phyloP scores from a whole-genome alignment of 2,113 vertebrate genomes.

The Tupaia chinensis region DNA sequence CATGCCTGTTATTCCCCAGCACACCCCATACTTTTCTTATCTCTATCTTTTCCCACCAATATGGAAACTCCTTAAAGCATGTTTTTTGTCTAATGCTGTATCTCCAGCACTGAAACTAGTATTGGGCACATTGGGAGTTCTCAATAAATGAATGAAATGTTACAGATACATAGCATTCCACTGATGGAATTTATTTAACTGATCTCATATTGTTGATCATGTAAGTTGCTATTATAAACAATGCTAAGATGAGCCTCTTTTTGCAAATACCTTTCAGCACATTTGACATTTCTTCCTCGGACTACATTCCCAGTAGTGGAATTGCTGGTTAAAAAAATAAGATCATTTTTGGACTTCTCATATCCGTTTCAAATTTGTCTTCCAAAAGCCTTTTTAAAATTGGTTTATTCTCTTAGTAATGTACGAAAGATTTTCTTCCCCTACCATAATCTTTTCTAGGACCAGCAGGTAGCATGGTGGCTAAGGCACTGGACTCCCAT shows the following conservation, averaged over 20 bases:
- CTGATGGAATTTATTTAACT: not conserved
- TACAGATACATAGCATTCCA: not conserved
- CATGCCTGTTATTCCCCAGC: not conserved
- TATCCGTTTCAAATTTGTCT: not conserved
- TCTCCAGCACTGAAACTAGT: not conserved
- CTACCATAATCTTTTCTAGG: not conserved
- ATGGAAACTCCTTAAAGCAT: not conserved
- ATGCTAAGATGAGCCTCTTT: not conserved
- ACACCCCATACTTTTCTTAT: not conserved
- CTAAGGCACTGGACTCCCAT: no score
- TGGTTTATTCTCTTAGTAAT: not conserved
- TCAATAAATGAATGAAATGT: not conserved
- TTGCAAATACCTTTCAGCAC: not conserved
- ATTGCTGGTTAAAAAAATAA: not conserved
- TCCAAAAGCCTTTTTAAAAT: not conserved
- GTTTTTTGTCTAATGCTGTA: not conserved
- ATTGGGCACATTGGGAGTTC: not conserved
- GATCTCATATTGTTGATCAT: not conserved
- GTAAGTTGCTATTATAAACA: not conserved
- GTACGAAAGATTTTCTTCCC: not conserved
- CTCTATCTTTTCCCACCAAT: not conserved
- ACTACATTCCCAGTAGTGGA: not conserved
- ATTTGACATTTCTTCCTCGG: not conserved
- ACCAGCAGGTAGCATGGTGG: no score
- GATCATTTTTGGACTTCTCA: not conserved